Evolutionary conservation across 2,888 invertebrate species (phyloP), one percentile per base, ranked within the genome.

Genomic region (Noctuana brunneofusca): DNA sequence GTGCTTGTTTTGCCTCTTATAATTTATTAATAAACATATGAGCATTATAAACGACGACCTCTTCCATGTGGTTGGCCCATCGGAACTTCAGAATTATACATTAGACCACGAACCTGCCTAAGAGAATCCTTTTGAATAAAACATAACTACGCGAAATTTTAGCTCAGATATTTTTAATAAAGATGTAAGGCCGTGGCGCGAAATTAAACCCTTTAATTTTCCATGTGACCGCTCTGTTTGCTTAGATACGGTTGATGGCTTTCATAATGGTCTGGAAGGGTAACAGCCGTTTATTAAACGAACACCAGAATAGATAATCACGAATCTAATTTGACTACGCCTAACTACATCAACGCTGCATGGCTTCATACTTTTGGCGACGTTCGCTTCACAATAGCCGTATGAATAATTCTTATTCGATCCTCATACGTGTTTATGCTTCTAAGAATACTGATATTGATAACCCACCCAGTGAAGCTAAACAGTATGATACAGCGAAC

Each of bases 361-460:
- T 70, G 68, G 57, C 69, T 69, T 80, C 75, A 79, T 82, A 80
- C 71, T 78, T 86, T 84, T 84, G 83, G 84, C 86, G 82, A 79
- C 76, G 81, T 77, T 76, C 74, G 78, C 77, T 74, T 79, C 73
- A 84, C 83, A 85, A 84, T 84, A 75, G 68, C 58, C 60, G 46
- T 41, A 30, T 56, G 57, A 78, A 71, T 83, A 76, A 84, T 89
- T 86, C 77, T 75, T 78, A 86, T 87, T 84, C 83, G 75, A 72
- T 70, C 66, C 72, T 75, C 77, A 74, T 75, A 76, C 71, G 60
- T 69, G 67, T 67, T 72, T 58, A 65, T 67, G 74, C 69, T 80
- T 79, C 74, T 72, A 72, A 74, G 89, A 87, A 90, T 89, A 87
- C 78, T 85, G 78, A 89, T 86, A 65, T 70, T 65, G 68, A 65